phyloP scores from a whole-genome alignment of 2,888 invertebrate genomes.

The Maniola hyperantus region DNA sequence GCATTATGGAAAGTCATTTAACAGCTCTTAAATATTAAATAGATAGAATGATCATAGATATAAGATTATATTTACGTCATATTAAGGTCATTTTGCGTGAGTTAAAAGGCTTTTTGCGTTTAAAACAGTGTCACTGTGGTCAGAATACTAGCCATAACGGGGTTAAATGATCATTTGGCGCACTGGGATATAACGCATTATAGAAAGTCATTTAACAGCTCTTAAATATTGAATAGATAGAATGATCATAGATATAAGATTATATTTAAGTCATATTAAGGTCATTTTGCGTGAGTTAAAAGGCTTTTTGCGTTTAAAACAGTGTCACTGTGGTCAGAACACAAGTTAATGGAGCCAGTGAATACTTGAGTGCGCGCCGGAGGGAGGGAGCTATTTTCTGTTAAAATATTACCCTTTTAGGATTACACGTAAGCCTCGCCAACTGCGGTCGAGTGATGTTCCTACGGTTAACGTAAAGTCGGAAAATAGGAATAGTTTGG shows the following conservation, averaged over 20 bases:
- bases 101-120: constrained; percentile 4
- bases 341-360: constrained; percentile 64
- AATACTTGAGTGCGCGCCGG: constrained; percentile 69
- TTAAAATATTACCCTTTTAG: constrained; percentile 78
- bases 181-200: too few species aligned
- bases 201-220: too few species aligned
- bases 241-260: too few species aligned
- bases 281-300: background rate
- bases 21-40: too few species aligned
- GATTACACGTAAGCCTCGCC: constrained; percentile 62
- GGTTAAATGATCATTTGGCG: too few species aligned
- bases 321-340: constrained; percentile 53
- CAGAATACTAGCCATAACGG: constrained; percentile 56
- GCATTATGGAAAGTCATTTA: too few species aligned
- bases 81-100: background rate
- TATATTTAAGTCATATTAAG: background rate
- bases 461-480: constrained; percentile 36
- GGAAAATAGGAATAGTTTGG: constrained; percentile 25
- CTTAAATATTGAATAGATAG: too few species aligned
- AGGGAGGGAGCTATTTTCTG: constrained; percentile 61
- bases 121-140: constrained; percentile 46
- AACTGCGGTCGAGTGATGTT: constrained; percentile 53
- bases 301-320: constrained; percentile 10
- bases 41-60: too few species aligned
- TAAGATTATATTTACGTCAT: too few species aligned